Base-by-base conservation (phyloP, 2,113 vertebrate species). In the Hyla sarda region DNA sequence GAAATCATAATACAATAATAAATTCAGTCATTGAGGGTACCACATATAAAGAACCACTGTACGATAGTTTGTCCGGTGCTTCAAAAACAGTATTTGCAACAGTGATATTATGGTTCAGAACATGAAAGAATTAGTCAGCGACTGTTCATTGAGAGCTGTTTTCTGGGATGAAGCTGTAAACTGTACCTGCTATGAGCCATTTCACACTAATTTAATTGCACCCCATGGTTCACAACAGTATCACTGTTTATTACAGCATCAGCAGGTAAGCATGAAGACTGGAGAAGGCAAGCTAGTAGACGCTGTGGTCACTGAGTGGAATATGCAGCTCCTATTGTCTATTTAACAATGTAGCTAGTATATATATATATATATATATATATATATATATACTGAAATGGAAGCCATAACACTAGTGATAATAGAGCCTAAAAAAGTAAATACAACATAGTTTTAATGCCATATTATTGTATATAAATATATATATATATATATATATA, bases 131-230 rank as follows among this genome's bases (percentile, higher is more conserved):
- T 25, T 74, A 48, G 2, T n/a, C 12, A 14, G 14, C 21, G 17
- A 10, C 16, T 11, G 25, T 5, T 52, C 28, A 50, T 77, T 77
- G 9, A 17, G 14, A 52, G 47, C 48, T 32, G 17, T 52, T 14
- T 52, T 52, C 47, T 76, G 23, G 14, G 10, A 52, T 48, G n/a
- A 28, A 30, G 28, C 73, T 17, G 11, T 74, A 74, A 25, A 21
- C 25, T 47, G n/a, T 48, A 74, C 30, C 25, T 76, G 47, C n/a
- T 30, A 50, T 50, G 16, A 19, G 2, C 47, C 25, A 76, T 52
- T 76, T 52, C 47, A 50, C 47, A 76, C 73, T 76, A 28, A 71
- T 76, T 52, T 28, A 77, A 25, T 52, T 52, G 74, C 47, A 77
- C 47, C 25, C 47, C 32, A 77, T 12, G 1, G 48, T 54, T 14